phyloP scores from a whole-genome alignment of 2,797 vertebrate species.

The Epinephelus awoara region DNA sequence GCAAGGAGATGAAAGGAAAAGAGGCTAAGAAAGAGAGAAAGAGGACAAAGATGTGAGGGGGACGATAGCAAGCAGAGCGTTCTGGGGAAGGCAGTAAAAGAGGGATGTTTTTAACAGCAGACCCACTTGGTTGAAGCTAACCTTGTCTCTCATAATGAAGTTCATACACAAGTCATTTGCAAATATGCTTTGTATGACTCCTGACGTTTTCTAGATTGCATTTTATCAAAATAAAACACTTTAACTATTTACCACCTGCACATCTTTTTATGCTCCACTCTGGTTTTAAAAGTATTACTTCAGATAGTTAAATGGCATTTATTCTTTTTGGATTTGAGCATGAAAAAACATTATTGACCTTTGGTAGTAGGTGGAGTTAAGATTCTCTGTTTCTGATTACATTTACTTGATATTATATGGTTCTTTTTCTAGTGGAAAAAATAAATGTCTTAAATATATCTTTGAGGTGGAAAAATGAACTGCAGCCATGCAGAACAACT shows the following conservation, averaged over 20 bases:
- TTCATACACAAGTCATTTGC: not conserved
- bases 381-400: not conserved
- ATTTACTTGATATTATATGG: not conserved
- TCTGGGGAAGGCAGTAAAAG: slow-evolving; percentile 47
- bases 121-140: slow-evolving; percentile 5
- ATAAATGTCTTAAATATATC: not conserved
- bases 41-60: slow-evolving; percentile 50
- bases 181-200: not conserved
- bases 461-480: not conserved
- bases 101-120: slow-evolving; percentile 36
- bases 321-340: not conserved
- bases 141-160: not conserved
- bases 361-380: not conserved
- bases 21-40: slow-evolving; percentile 37
- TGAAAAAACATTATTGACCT: not conserved
- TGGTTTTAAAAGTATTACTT: too few relatives aligned
- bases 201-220: not conserved
- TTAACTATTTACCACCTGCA: too few relatives aligned
- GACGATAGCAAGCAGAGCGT: slow-evolving; percentile 46
- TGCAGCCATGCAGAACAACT: not conserved
- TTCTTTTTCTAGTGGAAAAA: not conserved
- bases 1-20: slow-evolving; percentile 59
- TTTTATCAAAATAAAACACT: too few relatives aligned
- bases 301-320: not conserved
- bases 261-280: too few relatives aligned